Evolutionary conservation across 2,113 vertebrate species (phyloP).

Genomic region (Clinocottus analis): DNA sequence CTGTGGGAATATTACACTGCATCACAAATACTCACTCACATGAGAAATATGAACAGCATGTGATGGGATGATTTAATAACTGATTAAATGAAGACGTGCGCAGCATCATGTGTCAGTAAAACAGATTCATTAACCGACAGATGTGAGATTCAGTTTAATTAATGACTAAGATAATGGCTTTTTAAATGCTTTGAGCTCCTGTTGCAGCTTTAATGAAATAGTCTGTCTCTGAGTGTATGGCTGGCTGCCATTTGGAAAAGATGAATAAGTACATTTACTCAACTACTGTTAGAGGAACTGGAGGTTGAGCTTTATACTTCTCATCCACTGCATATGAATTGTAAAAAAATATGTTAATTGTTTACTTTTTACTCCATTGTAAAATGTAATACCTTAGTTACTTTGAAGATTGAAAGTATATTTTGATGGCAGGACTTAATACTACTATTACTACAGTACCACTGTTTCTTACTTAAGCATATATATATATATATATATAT

Average conservation of each 20-base stretch:
- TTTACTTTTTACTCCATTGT: no score
- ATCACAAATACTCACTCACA: neutral
- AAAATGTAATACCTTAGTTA: no score
- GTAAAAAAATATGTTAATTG: no score
- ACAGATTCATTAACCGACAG: neutral
- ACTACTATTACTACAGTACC: no score
- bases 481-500: no score
- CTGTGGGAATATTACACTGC: slow-evolving; percentile 23
- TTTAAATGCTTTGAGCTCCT: neutral
- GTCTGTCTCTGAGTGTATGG: neutral
- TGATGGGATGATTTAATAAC: neutral
- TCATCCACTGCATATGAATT: no score
- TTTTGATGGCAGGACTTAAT: neutral
- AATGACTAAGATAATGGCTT: neutral
- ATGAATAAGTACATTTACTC: no score
- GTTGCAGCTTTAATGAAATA: slow-evolving; percentile 8
- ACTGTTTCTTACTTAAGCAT: no score
- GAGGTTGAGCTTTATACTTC: no score
- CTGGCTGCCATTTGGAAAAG: neutral
- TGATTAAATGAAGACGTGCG: neutral
- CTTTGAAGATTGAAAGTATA: no score
- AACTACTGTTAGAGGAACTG: no score
- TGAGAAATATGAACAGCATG: neutral
- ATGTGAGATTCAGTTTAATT: slow-evolving; percentile 8
- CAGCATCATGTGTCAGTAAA: neutral